These are phyloP conservation scores for Cryptoprocta ferox DNA, from an alignment of 2,797 vertebrate species.

Conservation along the genomic window DNA sequence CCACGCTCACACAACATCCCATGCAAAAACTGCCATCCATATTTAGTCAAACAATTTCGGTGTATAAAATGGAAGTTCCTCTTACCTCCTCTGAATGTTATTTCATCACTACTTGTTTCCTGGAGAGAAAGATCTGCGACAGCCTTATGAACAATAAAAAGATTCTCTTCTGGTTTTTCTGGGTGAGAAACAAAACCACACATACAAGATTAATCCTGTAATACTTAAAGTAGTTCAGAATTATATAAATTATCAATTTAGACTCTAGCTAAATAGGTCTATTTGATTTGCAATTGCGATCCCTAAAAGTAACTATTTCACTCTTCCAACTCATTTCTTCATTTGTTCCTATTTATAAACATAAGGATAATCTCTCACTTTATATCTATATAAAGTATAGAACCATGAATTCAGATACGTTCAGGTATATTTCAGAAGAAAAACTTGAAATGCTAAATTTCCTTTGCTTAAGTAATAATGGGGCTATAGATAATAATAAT, in stretches of 20 bases:
- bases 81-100: conserved; percentile 83
- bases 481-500: neutral
- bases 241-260: neutral
- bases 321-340: conserved; percentile 8
- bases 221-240: conserved; percentile 57
- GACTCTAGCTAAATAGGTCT: neutral
- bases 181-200: conserved; percentile 34
- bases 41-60: neutral
- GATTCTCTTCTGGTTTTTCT: conserved; percentile 81
- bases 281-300: neutral
- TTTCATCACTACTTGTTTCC: conserved; percentile 69
- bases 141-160: conserved; percentile 72
- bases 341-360: neutral
- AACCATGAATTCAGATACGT: neutral
- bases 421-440: neutral
- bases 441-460: neutral
- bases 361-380: neutral
- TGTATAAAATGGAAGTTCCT: neutral
- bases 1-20: neutral
- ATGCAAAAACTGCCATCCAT: neutral
- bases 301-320: conserved; percentile 36
- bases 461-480: neutral
- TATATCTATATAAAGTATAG: neutral
- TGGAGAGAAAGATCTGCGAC: conserved; percentile 70
- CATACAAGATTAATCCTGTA: neutral